phyloP scores from a whole-genome alignment of 2,888 invertebrate species.

The Tenthredo livida region DNA sequence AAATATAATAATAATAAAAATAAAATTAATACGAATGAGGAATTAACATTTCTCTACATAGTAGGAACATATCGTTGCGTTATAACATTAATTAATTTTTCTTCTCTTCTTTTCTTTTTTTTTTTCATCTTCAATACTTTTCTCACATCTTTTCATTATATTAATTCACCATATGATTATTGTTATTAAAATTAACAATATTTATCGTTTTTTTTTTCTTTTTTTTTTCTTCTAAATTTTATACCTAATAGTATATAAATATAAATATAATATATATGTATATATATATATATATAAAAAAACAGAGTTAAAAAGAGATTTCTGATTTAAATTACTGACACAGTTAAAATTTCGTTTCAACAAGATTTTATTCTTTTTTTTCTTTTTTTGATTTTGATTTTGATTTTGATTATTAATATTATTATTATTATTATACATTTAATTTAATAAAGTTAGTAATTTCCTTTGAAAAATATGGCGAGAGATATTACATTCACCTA shows the following conservation, averaged over 20 bases:
- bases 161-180: not conserved
- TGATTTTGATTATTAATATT: too few relatives aligned
- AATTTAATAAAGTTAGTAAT: too few relatives aligned
- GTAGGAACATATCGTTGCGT: constrained; percentile 19
- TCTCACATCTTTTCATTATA: not conserved
- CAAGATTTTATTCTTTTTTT: not conserved
- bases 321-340: too few relatives aligned
- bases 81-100: not conserved
- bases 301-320: too few relatives aligned
- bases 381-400: too few relatives aligned
- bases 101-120: not conserved
- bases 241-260: too few relatives aligned
- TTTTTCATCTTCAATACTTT: too few relatives aligned
- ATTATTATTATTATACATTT: too few relatives aligned
- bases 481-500: not conserved
- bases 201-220: not conserved
- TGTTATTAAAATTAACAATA: not conserved
- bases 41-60: constrained; percentile 2
- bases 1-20: not conserved
- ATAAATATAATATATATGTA: too few relatives aligned
- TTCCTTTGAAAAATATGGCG: not conserved
- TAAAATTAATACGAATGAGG: not conserved
- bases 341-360: not conserved
- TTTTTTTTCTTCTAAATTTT: not conserved
- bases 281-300: too few relatives aligned